Percentiles rank a stretch among this genome's conserved stretches.
These are phyloP conservation scores for Sminthurides aquaticus DNA, from an alignment of 2,888 invertebrate species.

Conservation along the genomic window DNA sequence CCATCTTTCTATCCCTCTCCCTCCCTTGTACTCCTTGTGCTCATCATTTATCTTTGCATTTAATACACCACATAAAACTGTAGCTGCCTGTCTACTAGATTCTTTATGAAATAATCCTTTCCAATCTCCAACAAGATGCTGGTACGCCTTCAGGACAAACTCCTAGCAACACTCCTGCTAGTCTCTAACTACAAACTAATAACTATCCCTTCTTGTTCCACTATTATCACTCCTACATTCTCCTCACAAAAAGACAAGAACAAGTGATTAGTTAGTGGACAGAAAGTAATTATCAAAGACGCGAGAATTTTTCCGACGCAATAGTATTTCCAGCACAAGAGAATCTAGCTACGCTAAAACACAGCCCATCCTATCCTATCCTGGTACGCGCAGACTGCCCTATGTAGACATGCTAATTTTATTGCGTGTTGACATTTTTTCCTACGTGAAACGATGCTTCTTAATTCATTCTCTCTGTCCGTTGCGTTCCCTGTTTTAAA, in stretches of 20 bases:
- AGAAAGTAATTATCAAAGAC: background rate
- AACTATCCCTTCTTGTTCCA: background rate
- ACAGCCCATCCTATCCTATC: too few species aligned
- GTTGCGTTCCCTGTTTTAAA: too few species aligned
- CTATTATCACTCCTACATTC: background rate
- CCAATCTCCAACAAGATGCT: too few species aligned
- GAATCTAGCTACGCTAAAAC: too few species aligned
- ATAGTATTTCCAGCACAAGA: too few species aligned
- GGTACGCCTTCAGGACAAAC: background rate
- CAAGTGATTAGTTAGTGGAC: background rate
- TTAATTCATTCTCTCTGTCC: too few species aligned
- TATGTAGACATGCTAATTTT: too few species aligned
- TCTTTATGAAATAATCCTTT: too few species aligned
- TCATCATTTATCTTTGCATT: background rate
- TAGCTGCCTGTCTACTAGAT: background rate
- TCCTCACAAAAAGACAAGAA: background rate
- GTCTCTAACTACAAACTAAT: background rate
- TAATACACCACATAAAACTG: background rate
- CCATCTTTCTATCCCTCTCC: constrained; percentile 13
- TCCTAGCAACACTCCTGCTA: background rate
- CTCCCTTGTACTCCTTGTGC: background rate
- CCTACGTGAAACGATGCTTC: too few species aligned
- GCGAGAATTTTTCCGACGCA: too few species aligned
- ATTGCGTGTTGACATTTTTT: too few species aligned
- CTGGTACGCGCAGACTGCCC: too few species aligned